Conservation (phyloP, 2,113 vertebrate genomes). For the Lipotes vexillifer region DNA sequence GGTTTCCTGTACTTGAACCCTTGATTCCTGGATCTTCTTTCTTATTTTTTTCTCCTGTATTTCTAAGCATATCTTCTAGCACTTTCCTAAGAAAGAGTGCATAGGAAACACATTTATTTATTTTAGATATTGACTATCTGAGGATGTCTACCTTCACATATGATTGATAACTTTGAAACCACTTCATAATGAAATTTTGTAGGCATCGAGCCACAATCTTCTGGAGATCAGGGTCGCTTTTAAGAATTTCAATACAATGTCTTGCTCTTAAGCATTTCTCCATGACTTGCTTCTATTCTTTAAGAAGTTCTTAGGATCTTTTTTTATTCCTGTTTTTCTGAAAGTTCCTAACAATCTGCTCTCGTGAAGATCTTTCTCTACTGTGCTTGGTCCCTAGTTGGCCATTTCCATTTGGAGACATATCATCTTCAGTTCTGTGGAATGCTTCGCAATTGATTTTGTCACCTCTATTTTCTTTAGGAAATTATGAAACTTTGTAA, state of each 20-base stretch:
- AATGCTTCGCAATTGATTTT: background rate
- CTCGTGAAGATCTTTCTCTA: background rate
- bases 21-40: background rate
- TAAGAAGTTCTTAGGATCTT: background rate
- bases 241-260: background rate
- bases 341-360: background rate
- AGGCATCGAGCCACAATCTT: background rate
- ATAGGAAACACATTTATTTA: background rate
- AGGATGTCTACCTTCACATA: background rate
- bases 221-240: background rate
- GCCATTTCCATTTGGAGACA: background rate
- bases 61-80: background rate
- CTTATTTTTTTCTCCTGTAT: background rate
- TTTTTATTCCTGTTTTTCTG: background rate
- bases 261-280: background rate
- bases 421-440: background rate
- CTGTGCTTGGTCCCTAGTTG: background rate
- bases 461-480: background rate
- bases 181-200: background rate
- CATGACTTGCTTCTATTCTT: background rate
- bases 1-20: background rate
- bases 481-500: background rate
- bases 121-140: background rate
- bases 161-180: background rate
- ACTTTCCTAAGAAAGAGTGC: background rate